Conservation (phyloP, 2,888 invertebrate genomes). For the Iphiclides podalirius region DNA sequence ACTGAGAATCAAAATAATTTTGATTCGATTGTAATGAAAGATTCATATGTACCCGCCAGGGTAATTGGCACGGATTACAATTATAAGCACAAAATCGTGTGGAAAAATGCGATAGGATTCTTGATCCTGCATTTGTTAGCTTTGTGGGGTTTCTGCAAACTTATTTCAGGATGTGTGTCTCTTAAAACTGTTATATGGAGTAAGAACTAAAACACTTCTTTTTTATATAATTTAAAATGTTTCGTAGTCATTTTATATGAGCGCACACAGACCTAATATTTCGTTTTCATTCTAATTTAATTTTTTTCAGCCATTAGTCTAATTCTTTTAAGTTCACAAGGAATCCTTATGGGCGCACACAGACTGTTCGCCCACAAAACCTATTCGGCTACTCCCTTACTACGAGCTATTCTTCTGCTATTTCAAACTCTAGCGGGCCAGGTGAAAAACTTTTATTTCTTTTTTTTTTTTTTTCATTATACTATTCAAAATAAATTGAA, state of each 20-base stretch:
- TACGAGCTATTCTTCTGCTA: slow-evolving; percentile 81
- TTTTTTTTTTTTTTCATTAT: too few relatives aligned
- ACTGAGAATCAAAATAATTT: slow-evolving; percentile 19
- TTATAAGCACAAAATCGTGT: slow-evolving; percentile 76
- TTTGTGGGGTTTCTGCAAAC: slow-evolving; percentile 61
- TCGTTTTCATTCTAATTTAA: too few relatives aligned
- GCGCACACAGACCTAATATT: too few relatives aligned
- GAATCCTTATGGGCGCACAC: slow-evolving; percentile 91
- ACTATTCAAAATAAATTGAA: too few relatives aligned
- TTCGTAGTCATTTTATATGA: too few relatives aligned
- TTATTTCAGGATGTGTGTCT: slow-evolving; percentile 40
- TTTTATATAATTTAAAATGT: not conserved
- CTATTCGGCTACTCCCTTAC: slow-evolving; percentile 85
- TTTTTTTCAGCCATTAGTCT: slow-evolving; percentile 39
- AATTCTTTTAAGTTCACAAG: slow-evolving; percentile 62
- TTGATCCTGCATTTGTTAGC: slow-evolving; percentile 74
- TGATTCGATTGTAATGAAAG: slow-evolving; percentile 1
- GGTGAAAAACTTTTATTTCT: slow-evolving; percentile 70
- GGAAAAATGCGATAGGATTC: slow-evolving; percentile 82
- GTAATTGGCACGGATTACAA: slow-evolving; percentile 51
- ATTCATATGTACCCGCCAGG: slow-evolving; percentile 30
- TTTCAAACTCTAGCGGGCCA: slow-evolving; percentile 88
- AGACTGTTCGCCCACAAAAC: slow-evolving; percentile 88
- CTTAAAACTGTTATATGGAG: slow-evolving; percentile 44
- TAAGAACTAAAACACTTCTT: slow-evolving; percentile 39